Evolutionary conservation across 2,797 vertebrate genomes (phyloP), one percentile per base, ranked within the genome.

Genomic region (Muraenolepis orangiensis): DNA sequence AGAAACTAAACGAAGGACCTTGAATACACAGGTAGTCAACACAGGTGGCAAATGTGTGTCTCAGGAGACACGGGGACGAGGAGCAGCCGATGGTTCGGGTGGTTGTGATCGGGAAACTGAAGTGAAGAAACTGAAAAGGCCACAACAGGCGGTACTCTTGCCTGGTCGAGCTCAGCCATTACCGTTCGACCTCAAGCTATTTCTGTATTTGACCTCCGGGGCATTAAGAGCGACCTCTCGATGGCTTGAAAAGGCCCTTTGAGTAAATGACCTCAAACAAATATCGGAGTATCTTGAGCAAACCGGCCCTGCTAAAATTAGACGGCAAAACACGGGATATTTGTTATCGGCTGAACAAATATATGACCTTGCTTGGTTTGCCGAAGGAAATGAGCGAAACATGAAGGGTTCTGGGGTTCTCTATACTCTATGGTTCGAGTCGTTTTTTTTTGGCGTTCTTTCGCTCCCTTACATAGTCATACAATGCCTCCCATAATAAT

Each of bases 171-270:
- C 57, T 64, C 26, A 23, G 57, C 8, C 57, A 64, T 64, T 64
- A n/a, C 26, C n/a, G 12, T 64, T 64, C 57, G 0, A 26, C 57
- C 57, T 26, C 57, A 26, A 64, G 26, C 57, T 64, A 64, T 64
- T 23, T 70, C 11, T 14, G 36, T 70, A 26, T 46, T 32, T 74
- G 30, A 46, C 31, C 40, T 16, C 20, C 57, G 26, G 29, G 38
- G 71, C 71, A 51, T 64, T 64, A 11, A 64, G n/a, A 28, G 13
- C 57, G 57, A 23, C 57, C 81, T 57, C 66, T 73, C 34, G 34
- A 26, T 71, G 79, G 83, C 87, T 87, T 74, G 89, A 89, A 90
- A 36, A 89, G 76, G 57, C 28, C 70, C 87, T 90, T 91, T 92
- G 82, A 92, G 81, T 69, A 70, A 31, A 69, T 82, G 81, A 84